Percentiles rank a stretch among this genome's conserved stretches.
phyloP scores from a whole-genome alignment of 2,888 invertebrate genomes.

The Aleiodes alternator region DNA sequence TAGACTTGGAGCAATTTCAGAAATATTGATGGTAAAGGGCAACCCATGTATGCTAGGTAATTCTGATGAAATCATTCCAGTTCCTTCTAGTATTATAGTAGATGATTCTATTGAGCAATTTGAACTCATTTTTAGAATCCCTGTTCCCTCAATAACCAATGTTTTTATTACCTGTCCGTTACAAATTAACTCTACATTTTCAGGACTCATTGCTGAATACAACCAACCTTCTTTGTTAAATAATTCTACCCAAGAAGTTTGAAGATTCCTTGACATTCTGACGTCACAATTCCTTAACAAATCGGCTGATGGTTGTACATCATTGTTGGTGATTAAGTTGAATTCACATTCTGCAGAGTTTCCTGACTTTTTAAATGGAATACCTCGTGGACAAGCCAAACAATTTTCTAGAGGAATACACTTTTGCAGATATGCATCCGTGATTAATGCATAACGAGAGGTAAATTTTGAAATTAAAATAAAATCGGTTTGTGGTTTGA shows the following conservation, averaged over 20 bases:
- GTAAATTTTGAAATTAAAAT: not conserved
- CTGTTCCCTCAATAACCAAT: not conserved
- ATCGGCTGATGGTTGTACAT: not conserved
- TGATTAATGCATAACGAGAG: not conserved
- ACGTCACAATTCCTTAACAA: not conserved
- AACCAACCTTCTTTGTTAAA: not conserved
- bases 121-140: not conserved
- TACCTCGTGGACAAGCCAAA: not conserved
- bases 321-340: not conserved
- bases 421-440: not conserved
- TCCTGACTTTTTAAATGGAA: not conserved
- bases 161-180: not conserved
- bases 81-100: not conserved
- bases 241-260: not conserved
- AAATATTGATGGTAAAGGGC: not conserved
- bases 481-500: not conserved
- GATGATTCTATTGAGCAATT: slow-evolving; percentile 2
- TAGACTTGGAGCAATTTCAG: not conserved
- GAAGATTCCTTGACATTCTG: not conserved
- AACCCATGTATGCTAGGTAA: not conserved
- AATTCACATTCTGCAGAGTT: not conserved
- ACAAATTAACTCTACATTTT: not conserved
- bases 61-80: no score
- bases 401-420: not conserved
- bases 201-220: not conserved